Evolutionary conservation across 2,888 invertebrate species (phyloP).

Genomic region (Leptinotarsa tumamoca): DNA sequence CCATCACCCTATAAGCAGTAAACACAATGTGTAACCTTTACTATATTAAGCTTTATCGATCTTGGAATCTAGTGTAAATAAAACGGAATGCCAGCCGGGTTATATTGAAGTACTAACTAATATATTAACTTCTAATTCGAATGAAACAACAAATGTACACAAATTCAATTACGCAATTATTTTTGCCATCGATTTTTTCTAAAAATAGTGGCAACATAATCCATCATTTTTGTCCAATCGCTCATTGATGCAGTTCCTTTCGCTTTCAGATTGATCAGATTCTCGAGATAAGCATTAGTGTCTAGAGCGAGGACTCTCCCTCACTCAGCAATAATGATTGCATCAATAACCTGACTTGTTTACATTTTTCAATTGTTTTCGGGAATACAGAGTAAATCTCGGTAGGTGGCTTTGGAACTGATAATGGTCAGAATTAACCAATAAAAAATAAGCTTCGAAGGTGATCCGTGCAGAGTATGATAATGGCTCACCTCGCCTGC

Average conservation of each 20-base stretch:
- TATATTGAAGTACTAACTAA: conserved; percentile 14
- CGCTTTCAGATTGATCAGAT: conserved; percentile 3
- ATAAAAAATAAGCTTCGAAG: conserved; percentile 42
- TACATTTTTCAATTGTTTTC: conserved; percentile 19
- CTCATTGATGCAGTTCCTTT: conserved; percentile 22
- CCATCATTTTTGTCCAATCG: conserved; percentile 47
- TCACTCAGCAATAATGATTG: conserved; percentile 18
- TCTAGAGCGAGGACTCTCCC: conserved; percentile 15
- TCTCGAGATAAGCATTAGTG: conserved; percentile 9
- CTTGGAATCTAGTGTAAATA: background rate
- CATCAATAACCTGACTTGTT: conserved; percentile 28
- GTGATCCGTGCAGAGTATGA: conserved; percentile 39
- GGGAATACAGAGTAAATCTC: conserved; percentile 20
- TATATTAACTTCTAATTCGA: conserved; percentile 18
- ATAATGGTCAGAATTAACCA: conserved; percentile 36
- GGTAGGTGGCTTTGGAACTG: conserved; percentile 26
- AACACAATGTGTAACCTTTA: conserved; percentile 14
- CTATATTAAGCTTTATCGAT: conserved; percentile 14
- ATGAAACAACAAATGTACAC: conserved; percentile 20
- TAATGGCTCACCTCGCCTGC: conserved; percentile 34
- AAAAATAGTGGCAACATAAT: conserved; percentile 54
- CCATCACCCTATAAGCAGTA: background rate
- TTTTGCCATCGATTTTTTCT: conserved; percentile 57
- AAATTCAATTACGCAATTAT: conserved; percentile 55
- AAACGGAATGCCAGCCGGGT: background rate